Base-by-base conservation (phyloP, 2,888 invertebrate species). In the Vesta saturnalis region DNA sequence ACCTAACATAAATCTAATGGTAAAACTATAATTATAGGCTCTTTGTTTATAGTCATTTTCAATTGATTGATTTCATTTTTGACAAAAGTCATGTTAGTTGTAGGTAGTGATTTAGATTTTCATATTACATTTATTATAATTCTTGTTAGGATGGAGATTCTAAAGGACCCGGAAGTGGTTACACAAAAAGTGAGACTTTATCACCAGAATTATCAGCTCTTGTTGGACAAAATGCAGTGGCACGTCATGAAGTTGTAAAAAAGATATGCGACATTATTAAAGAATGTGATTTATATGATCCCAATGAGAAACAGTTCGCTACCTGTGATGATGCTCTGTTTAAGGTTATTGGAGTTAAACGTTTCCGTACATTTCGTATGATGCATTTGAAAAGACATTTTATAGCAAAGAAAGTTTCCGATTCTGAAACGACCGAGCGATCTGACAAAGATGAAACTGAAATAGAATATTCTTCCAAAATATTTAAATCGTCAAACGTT, bases 291-390 rank as follows among this genome's bases (percentile, higher is more conserved):
- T 87, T 96, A 14, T 94, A 93, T 78, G 97, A 97, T 82, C 97
- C 96, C 8, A 95, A 94, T 80, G 97, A 97, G 84, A 96, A 94
- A 85, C 96, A 96, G 85, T 97, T 90, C 80, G 96, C 97, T 74
- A 93, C 97, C 77, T 97, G 97, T 84, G 96, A 97, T 82, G 95
- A 94, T 61, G 93, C 96, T 60, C 86, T 97, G 46, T 86, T 91
- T 83, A 94, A 94, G 84, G 93, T 97, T 43, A 94, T 97, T 82
- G 96, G 96, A 43, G 92, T 92, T 1, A 96, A 96, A 82, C 91
- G 96, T 78, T 96, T 98, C 89, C 92, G 94, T 77, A 95, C 95
- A 63, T 97, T 97, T 79, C 97, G 96, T 72, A 97, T 97, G 97
- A 94, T 97, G 93, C 94, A 95, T 84, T 88, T 98, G 77, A 96